A percentile compares a stretch with the other conserved stretches of the same genome.
Evolutionary conservation across 2,797 vertebrate genomes (phyloP).

Genomic region (Poeciliopsis presidionis): DNA sequence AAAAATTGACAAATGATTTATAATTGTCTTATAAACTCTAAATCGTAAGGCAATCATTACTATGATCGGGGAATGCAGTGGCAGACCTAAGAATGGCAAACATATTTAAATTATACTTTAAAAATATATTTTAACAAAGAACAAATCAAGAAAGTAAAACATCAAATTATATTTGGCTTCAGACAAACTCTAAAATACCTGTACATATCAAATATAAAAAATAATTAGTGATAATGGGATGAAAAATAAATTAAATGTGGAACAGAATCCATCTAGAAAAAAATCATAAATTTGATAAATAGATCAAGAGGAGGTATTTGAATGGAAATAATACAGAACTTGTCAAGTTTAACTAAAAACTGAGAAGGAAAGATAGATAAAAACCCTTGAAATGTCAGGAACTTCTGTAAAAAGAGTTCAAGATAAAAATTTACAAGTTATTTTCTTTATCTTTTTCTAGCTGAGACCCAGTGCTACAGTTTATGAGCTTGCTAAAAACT

Average conservation of each 20-base stretch:
- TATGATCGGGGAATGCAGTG: background rate
- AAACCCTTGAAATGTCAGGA: background rate
- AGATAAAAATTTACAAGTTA: background rate
- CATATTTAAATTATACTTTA: background rate
- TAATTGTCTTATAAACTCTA: background rate
- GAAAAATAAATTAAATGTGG: background rate
- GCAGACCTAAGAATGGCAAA: background rate
- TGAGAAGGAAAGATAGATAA: background rate
- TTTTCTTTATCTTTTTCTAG: conserved; percentile 72
- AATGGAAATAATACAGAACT: background rate
- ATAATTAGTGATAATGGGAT: background rate
- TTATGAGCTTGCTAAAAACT: conserved; percentile 93
- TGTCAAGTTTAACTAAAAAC: background rate
- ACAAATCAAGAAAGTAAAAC: background rate
- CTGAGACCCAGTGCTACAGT: conserved; percentile 92
- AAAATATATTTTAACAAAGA: background rate
- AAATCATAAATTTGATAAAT: background rate
- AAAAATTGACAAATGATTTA: background rate
- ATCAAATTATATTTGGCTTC: background rate
- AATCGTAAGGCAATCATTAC: background rate
- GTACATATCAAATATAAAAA: background rate
- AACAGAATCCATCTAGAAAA: background rate
- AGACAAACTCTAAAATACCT: background rate
- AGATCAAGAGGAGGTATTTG: background rate
- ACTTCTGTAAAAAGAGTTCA: background rate